Evolutionary conservation across 2,888 invertebrate species (phyloP), one percentile per base, ranked within the genome.

Genomic region (Mesorhabditis sp.): DNA sequence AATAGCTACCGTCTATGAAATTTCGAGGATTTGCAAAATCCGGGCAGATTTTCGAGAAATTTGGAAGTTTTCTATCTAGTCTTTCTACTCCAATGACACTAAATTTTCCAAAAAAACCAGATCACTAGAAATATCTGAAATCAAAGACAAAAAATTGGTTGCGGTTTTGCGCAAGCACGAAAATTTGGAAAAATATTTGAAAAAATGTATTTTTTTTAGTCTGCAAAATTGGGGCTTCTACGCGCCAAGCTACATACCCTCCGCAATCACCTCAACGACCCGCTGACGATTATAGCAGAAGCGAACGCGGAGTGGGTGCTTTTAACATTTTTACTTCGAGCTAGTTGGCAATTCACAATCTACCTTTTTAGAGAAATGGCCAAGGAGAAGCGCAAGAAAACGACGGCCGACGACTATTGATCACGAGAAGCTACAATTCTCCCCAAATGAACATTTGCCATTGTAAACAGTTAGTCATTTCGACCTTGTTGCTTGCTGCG

Each of bases 231-330:
- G 62, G 79, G 79, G 44, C 70, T 78, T 74, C 69, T 79, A 1
- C 76, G 78, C 7, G 67, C 73, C 4, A 78, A 78, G 65, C 70
- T 78, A 45, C 70, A 71, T 61, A 69, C 75, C 4, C 67, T 79
- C 28, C 69, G 74, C 5, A 63, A 67, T 6, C 75, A 72, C 67
- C 74, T 79, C 67, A 76, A 76, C 6, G 72, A 72, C 28, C 79
- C 79, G 65, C 70, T 76, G 64, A 68, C 73, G 6, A 69, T 65
- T 42, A 65, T 69, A 10, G 58, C 10, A 58, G n/a, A n/a, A 58
- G 58, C 28, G 28, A 28, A 28, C 28, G 28, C 28, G 28, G 28
- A 28, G 28, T 28, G 28, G 28, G 28, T 28, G 28, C 28, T 28
- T 28, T 28, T 28, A 28, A 28, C 28, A 28, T 28, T 28, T 28